Base-by-base conservation (phyloP, 2,888 invertebrate species). In the Troides oblongomaculatus region DNA sequence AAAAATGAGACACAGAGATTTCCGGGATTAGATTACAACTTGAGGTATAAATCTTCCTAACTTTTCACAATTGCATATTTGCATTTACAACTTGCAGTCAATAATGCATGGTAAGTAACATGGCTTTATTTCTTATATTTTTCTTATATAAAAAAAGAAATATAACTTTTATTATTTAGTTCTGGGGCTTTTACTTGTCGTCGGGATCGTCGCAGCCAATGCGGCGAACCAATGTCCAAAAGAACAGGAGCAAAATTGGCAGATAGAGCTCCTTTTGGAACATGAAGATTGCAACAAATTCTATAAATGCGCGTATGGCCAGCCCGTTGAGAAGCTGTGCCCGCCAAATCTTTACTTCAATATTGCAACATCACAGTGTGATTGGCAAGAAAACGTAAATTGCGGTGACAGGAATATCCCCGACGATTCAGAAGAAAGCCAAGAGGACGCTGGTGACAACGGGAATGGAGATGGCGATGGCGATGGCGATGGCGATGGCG, bases 301-400 rank as follows among this genome's bases (percentile, higher is more conserved):
- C 81, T 90, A 95, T 68, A 95, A 95, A 78, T 96, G 95, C 78
- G 94, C 95, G 83, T 94, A 94, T 73, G 95, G 94, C 5, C 75
- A 88, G 0, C 95, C 94, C 0, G 82, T 94, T 1, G 94, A 94
- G 75, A 93, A 93, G 77, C 78, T 79, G 0, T 96, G 95, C 75
- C 93, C 94, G 0, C 75, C 81, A 0, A 93, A 92, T 18, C 86
- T 95, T 0, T 86, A 93, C 62, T 96, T 95, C 83, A 94, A 94
- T 68, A 82, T 93, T 7, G 85, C 90, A 18, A 89, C 81, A 18
- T 81, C 81, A 80, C 89, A 93, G 74, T 95, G 96, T 74, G 95
- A 95, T 80, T 95, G 93, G 87, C 87, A 86, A 1, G 78, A 88
- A 53, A 94, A 95, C 74, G 95, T 95, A 1, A 91, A 95, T 72